Evolutionary conservation across 2,888 invertebrate species (phyloP).

Genomic region (Oxystoma pomonae): DNA sequence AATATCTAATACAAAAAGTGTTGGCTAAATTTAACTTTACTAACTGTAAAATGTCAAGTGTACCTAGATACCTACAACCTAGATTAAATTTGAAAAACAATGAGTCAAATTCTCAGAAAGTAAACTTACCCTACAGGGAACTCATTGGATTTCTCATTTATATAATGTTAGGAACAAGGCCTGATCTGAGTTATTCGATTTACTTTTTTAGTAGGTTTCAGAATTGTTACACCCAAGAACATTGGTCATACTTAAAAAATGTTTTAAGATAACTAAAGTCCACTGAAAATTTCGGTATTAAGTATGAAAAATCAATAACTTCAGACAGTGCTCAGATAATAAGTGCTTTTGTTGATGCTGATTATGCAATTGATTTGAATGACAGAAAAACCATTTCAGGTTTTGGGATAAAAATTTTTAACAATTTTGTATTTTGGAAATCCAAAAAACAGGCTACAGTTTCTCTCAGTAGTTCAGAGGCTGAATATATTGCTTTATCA

Average conservation of each 20-base stretch:
- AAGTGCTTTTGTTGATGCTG: constrained; percentile 23
- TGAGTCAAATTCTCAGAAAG: too few species aligned
- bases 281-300: too few species aligned
- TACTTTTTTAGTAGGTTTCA: constrained; percentile 29
- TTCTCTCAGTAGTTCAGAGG: constrained; percentile 23
- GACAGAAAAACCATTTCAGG: constrained; percentile 25
- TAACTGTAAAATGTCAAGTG: constrained; percentile 13
- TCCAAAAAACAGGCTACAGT: constrained; percentile 24
- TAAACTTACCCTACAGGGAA: constrained; percentile 21
- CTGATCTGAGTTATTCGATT: constrained; percentile 24
- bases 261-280: constrained; percentile 19
- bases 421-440: constrained; percentile 25
- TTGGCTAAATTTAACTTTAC: constrained; percentile 22
- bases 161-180: constrained; percentile 23
- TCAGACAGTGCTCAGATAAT: not conserved
- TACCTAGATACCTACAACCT: constrained; percentile 22
- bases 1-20: constrained; percentile 22
- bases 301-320: constrained; percentile 13
- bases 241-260: constrained; percentile 24
- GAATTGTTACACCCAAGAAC: constrained; percentile 21
- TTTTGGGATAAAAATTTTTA: constrained; percentile 19
- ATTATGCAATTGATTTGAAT: constrained; percentile 24
- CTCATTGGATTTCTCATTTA: constrained; percentile 27
- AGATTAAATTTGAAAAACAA: constrained; percentile 16
- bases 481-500: constrained; percentile 25